Base-by-base conservation (phyloP, 2,797 vertebrate species). In the Enteromius trimaculatus region DNA sequence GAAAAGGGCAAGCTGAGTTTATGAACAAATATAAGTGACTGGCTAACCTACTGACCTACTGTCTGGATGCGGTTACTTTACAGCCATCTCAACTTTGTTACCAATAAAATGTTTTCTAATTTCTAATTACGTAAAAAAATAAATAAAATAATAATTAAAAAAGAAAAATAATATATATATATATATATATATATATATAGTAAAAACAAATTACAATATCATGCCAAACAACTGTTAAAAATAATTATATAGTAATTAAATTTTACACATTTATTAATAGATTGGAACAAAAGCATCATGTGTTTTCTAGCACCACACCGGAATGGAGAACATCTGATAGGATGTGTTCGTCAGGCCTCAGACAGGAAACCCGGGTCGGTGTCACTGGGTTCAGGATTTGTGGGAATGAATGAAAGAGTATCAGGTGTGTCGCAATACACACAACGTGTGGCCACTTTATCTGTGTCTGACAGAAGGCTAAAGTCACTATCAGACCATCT, bases 371-470 rank as follows among this genome's bases (percentile, higher is more conserved):
- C 17, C 64, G 76, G 82, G 37, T 55, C 69, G 47, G 77, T 78
- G 84, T 86, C 78, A 83, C 7, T 55, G 47, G 66, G 72, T 87
- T 87, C 84, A 81, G 55, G 17, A 69, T 60, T 68, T 86, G 82
- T 84, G 77, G 71, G 77, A 84, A 86, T 84, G 62, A 84, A 86
- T 86, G 68, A 82, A 86, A 83, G 29, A 75, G 86, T 82, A 79
- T 86, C 86, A 87, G 80, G 86, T 87, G 82, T 77, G 64, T 71
- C 31, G 72, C 86, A 84, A 84, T 86, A 70, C 34, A 39, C 85
- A 65, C 65, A 86, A 85, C 88, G 84, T 88, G 88, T 86, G 77
- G 71, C 79, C 74, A 84, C 84, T 90, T 90, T 92, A 91, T 90
- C 90, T 92, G 85, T 79, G 80, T 85, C 75, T 77, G 83, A 89